These are phyloP conservation scores for Glareola pratincola DNA, from an alignment of 2,113 vertebrate genomes.

Conservation along the genomic window DNA sequence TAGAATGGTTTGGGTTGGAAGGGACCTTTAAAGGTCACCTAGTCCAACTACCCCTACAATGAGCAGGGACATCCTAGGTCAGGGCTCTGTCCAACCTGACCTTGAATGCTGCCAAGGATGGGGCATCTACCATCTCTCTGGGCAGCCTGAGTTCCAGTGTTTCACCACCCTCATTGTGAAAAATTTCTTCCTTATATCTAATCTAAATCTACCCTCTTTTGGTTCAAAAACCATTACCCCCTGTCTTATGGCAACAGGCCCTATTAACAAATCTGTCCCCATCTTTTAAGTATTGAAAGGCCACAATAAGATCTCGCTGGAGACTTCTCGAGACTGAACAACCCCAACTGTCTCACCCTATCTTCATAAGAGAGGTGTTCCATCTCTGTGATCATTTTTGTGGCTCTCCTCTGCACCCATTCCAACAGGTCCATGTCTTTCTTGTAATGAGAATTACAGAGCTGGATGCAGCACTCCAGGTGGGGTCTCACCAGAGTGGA, in stretches of 20 bases:
- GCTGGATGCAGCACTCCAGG: fast-evolving
- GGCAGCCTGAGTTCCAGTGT: neutral
- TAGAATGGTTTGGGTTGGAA: neutral
- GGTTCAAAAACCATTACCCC: neutral
- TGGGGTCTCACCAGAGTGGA: neutral
- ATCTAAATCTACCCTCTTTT: neutral
- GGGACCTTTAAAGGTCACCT: neutral
- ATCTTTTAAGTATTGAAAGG: neutral
- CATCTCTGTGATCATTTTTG: neutral
- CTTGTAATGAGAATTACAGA: too few relatives aligned
- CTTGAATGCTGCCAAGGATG: neutral
- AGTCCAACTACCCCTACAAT: neutral
- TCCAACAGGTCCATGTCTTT: neutral
- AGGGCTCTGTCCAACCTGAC: neutral
- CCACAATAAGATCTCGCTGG: fast-evolving
- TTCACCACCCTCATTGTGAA: neutral
- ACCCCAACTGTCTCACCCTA: neutral
- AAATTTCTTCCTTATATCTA: neutral
- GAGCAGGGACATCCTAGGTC: neutral
- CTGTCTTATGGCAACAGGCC: neutral
- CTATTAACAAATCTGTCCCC: too few relatives aligned
- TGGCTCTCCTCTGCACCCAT: neutral
- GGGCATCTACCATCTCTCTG: neutral
- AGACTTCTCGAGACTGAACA: neutral
- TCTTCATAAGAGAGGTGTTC: neutral